These are phyloP conservation scores for Drosophila peninsularis DNA, from an alignment of 2,888 invertebrate genomes.

Conservation along the genomic window DNA sequence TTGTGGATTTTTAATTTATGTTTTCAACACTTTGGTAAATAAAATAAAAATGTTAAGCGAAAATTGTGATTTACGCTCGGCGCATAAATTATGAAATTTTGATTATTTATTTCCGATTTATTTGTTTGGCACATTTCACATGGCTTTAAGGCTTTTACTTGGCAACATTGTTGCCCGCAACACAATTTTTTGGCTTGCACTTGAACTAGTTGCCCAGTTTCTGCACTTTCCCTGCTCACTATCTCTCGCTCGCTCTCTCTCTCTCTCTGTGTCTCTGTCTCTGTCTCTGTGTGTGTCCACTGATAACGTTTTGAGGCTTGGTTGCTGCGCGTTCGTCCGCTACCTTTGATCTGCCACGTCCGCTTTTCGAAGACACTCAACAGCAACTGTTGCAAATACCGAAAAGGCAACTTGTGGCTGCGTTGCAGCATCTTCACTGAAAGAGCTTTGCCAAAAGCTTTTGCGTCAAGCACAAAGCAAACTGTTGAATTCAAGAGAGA, in stretches of 20 bases:
- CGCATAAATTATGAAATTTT: neutral
- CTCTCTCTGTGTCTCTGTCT: neutral
- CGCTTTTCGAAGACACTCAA: conserved; percentile 76
- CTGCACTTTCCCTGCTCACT: conserved; percentile 9
- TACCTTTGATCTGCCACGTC: conserved; percentile 75
- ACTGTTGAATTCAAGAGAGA: conserved; percentile 60
- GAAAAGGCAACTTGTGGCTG: conserved; percentile 78
- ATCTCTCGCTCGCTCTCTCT: neutral
- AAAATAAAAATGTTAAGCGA: conserved; percentile 13
- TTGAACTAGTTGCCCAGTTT: conserved; percentile 58
- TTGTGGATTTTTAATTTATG: conserved; percentile 18
- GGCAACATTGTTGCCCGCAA: conserved; percentile 71
- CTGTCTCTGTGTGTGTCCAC: conserved; percentile 19
- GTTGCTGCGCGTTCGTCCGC: conserved; percentile 46
- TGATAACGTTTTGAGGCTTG: conserved; percentile 61
- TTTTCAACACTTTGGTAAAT: conserved; percentile 14
- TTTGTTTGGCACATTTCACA: conserved; percentile 7
- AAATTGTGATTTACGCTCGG: conserved; percentile 9
- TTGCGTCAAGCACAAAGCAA: conserved; percentile 52
- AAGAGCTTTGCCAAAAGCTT: conserved; percentile 41
- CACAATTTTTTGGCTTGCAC: conserved; percentile 56
- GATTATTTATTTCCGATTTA: neutral
- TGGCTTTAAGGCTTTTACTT: conserved; percentile 1
- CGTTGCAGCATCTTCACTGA: conserved; percentile 47
- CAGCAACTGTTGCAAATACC: conserved; percentile 81